Evolutionary conservation across 2,797 vertebrate species (phyloP).

Genomic region (Alfaro cultratus): DNA sequence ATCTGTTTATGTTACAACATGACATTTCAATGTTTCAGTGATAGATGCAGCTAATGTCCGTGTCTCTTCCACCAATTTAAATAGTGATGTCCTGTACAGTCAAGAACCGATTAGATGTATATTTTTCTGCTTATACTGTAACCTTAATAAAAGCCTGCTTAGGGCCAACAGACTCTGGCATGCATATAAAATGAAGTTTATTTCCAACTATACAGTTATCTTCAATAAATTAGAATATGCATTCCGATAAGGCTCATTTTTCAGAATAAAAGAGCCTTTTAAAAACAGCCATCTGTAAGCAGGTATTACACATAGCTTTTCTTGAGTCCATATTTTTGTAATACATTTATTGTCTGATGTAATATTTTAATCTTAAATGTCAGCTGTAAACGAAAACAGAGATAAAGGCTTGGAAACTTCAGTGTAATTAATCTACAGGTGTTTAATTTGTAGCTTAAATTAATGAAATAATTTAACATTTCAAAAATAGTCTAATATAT

Average conservation of each 20-base stretch:
- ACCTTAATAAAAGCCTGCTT: background rate
- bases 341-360: background rate
- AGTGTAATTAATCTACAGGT: background rate
- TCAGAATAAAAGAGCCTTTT: background rate
- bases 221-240: background rate
- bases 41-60: background rate
- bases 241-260: background rate
- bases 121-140: background rate
- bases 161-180: background rate
- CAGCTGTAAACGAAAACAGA: background rate
- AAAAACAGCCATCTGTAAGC: background rate
- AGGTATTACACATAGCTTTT: background rate
- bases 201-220: background rate
- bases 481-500: background rate
- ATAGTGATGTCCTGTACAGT: background rate
- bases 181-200: too few species aligned
- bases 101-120: background rate
- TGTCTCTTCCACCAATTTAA: background rate
- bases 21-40: background rate
- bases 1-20: background rate
- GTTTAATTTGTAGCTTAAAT: background rate
- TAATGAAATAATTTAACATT: background rate
- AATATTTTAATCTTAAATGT: background rate
- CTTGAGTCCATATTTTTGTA: background rate
- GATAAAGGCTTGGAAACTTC: background rate